Base-by-base conservation (phyloP, 1,140 invertebrate species). In the Antheraea mylitta region DNA sequence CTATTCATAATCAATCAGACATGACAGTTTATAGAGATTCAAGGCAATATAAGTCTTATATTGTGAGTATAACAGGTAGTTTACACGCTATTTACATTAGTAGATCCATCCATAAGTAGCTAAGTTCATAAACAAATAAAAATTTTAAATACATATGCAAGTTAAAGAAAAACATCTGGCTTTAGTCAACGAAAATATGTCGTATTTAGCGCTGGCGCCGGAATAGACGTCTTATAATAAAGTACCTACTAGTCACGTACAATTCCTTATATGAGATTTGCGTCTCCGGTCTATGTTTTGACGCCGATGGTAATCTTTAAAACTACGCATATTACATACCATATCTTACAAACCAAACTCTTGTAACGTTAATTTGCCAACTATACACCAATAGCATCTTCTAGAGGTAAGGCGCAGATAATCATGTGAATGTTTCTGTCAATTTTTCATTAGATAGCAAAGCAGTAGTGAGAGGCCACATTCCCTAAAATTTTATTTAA, bases 201-300 rank as follows among this genome's bases (percentile, higher is more conserved):
- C 16, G 59, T 61, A 18, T 22, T 61, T 61, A 18, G 59, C 59
- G 59, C 19, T 61, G 19, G 59, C 59, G 59, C 59, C 59, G 18
- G 59, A 19, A 36, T 18, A 36, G 18, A 19, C 59, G 19, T 8
- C 11, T 18, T 19, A 19, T 36, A 18, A 2, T 36, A 61, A 13
- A 53, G 3, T 42, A 42, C n/a, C n/a, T n/a, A 42, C 7, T 7
- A 42, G 45, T 53, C 45, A 53, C 45, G 45, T 53, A 53, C 45
- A 16, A 53, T n/a, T 16, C 45, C 45, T 53, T 53, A 53, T 53
- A 53, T 13, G 11, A 53, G 16, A 53, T 13, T 16, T 16, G 45
- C 45, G 45, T 53, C 45, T 53, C 11, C 45, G 16, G 16, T 6
- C 45, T 53, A 53, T 53, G 16, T 53, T 53, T 53, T 53, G 45